A percentile compares a stretch with the other conserved stretches of the same genome.
Evolutionary conservation across 2,888 invertebrate species (phyloP).

Genomic region (Hypercompe scribonia): DNA sequence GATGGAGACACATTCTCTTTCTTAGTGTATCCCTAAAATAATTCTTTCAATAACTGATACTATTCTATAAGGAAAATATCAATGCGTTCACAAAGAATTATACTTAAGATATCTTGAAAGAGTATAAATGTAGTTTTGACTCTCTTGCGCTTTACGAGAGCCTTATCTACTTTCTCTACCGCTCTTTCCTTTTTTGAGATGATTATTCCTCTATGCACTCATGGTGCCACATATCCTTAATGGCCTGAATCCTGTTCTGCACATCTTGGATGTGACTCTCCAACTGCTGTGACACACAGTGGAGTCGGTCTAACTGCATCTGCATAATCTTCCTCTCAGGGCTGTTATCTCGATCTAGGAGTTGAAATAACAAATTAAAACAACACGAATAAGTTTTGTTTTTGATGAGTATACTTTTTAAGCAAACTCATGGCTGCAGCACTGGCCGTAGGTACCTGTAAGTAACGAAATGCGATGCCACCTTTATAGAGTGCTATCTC

Average conservation of each 20-base stretch:
- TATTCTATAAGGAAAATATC: background rate
- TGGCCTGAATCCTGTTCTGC: constrained; percentile 43
- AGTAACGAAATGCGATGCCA: no score
- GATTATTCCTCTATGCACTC: constrained; percentile 29
- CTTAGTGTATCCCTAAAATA: background rate
- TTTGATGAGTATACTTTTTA: no score
- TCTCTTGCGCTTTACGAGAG: background rate
- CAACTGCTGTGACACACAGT: constrained; percentile 34
- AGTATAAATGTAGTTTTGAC: background rate
- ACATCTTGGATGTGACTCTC: constrained; percentile 37
- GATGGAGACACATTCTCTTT: background rate
- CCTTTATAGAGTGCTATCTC: no score
- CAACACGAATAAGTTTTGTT: background rate
- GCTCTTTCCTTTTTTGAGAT: background rate
- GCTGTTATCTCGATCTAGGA: constrained; percentile 10
- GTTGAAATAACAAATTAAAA: background rate
- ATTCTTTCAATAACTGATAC: background rate
- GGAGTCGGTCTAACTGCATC: constrained; percentile 27
- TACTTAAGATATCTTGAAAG: background rate
- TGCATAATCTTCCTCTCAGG: constrained; percentile 21
- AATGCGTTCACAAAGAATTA: background rate
- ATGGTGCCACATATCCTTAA: constrained; percentile 48
- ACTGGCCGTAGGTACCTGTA: no score
- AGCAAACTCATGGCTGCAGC: no score
- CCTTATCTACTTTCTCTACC: background rate